A percentile compares a stretch with the other conserved stretches of the same genome.
Evolutionary conservation across 53 echinoderm and acorn worm genomes (phyloP).

Genomic region (Temnopleurus reevesii): DNA sequence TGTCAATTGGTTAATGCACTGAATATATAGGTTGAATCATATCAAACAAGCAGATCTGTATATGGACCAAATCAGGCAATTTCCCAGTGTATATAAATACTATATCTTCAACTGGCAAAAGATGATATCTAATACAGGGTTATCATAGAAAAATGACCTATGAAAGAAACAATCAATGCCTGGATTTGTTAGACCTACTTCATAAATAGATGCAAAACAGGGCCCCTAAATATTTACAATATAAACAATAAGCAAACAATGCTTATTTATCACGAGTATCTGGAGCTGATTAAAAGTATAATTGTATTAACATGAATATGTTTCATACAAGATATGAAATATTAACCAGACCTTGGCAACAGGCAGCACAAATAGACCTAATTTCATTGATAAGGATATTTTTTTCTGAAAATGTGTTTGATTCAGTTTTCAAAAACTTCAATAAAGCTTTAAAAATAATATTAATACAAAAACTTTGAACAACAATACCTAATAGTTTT

Average conservation of each 20-base stretch:
- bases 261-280: too few relatives aligned
- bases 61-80: slow-evolving; percentile 12
- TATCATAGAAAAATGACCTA: not conserved
- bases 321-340: too few relatives aligned
- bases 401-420: too few relatives aligned
- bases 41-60: slow-evolving; percentile 15
- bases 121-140: not conserved
- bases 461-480: too few relatives aligned
- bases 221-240: not conserved
- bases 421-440: too few relatives aligned
- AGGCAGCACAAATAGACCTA: too few relatives aligned
- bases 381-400: too few relatives aligned
- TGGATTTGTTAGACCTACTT: not conserved
- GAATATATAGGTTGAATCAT: slow-evolving; percentile 2
- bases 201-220: not conserved
- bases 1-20: not conserved
- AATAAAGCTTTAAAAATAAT: too few relatives aligned
- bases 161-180: not conserved
- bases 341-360: too few relatives aligned
- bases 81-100: slow-evolving; percentile 3
- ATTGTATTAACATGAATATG: too few relatives aligned
- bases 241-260: not conserved
- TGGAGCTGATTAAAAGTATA: too few relatives aligned
- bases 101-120: not conserved
- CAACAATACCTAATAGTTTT: too few relatives aligned